phyloP scores from a whole-genome alignment of 2,888 invertebrate species.

The Xiphydria camelus region DNA sequence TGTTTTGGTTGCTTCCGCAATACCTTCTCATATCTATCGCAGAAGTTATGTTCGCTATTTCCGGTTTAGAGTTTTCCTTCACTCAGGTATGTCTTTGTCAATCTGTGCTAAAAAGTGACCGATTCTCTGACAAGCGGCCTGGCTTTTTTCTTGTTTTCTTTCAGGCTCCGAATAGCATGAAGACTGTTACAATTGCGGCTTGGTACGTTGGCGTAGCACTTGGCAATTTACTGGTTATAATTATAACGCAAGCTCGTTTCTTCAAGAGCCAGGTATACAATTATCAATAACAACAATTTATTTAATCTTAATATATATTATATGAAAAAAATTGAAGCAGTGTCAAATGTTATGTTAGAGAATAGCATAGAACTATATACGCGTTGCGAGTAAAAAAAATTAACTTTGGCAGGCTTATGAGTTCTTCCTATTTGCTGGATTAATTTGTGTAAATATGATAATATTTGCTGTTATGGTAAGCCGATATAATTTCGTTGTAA shows the following conservation, averaged over 20 bases:
- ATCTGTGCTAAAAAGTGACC: background rate
- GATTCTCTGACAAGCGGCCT: background rate
- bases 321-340: background rate
- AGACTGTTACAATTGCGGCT: constrained; percentile 80
- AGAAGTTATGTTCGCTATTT: constrained; percentile 82
- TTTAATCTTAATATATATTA: no score
- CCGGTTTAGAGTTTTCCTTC: constrained; percentile 82
- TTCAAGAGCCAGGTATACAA: constrained; percentile 67
- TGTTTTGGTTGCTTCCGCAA: constrained; percentile 78
- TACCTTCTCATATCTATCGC: constrained; percentile 78
- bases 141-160: no score
- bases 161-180: constrained; percentile 80
- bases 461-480: constrained; percentile 64
- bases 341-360: background rate
- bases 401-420: constrained; percentile 64
- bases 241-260: constrained; percentile 69
- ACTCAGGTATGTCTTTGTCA: constrained; percentile 65
- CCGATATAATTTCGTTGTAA: constrained; percentile 58
- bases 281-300: no score
- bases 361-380: no score
- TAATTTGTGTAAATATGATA: constrained; percentile 71
- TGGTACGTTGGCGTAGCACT: constrained; percentile 82
- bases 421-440: constrained; percentile 73
- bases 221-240: constrained; percentile 78
- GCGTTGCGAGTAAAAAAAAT: background rate